Conservation (phyloP, 2,797 vertebrate species). For the Glossophaga mutica region DNA sequence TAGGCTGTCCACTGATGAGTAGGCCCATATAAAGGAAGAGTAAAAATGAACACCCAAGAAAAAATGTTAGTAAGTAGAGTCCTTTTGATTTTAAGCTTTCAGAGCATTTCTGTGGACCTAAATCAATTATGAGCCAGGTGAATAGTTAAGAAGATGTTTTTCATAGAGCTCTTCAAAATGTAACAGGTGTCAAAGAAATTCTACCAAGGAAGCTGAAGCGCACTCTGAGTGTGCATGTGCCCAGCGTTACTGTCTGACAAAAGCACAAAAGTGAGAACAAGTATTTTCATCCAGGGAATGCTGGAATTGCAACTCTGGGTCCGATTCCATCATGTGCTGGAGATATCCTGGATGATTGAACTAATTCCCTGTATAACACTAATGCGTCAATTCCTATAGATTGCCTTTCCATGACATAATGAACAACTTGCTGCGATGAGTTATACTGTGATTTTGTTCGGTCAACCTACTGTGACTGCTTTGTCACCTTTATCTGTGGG, state of each 20-base stretch:
- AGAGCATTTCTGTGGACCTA: constrained; percentile 42
- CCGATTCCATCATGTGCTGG: constrained; percentile 75
- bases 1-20: neutral
- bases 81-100: constrained; percentile 54
- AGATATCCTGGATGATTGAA: constrained; percentile 79
- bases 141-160: constrained; percentile 69
- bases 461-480: constrained; percentile 62
- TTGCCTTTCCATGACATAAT: constrained; percentile 56
- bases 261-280: constrained; percentile 74
- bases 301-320: constrained; percentile 73
- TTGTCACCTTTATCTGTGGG: constrained; percentile 69
- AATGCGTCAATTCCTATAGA: constrained; percentile 68
- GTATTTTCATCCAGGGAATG: constrained; percentile 73
- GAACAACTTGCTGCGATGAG: constrained; percentile 68
- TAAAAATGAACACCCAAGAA: neutral
- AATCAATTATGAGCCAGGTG: constrained; percentile 56
- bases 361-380: constrained; percentile 75
- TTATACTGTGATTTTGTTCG: constrained; percentile 76
- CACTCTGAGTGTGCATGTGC: constrained; percentile 75
- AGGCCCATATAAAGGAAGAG: neutral
- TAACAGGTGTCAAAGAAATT: constrained; percentile 76
- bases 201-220: constrained; percentile 64
- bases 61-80: neutral
- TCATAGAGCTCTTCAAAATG: constrained; percentile 73
- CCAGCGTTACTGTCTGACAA: constrained; percentile 57